Evolutionary conservation across 2,888 invertebrate genomes (phyloP).

Genomic region (Ectropis crepuscularia): DNA sequence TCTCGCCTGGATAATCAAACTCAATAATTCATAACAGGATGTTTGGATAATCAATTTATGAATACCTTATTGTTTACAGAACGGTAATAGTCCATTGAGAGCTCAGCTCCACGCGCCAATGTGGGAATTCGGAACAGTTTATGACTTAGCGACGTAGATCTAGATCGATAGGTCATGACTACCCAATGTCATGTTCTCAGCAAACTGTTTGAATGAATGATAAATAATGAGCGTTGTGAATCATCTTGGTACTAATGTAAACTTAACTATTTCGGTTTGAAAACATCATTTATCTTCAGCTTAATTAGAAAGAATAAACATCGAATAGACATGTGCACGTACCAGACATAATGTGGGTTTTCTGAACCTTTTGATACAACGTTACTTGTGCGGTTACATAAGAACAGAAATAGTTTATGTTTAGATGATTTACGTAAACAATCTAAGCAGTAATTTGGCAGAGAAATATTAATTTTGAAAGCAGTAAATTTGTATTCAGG

Average conservation of each 20-base stretch:
- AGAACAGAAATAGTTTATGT: conserved; percentile 12
- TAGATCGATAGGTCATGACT: neutral
- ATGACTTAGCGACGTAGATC: neutral
- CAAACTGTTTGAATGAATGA: neutral
- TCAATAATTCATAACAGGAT: conserved; percentile 67
- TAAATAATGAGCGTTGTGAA: conserved; percentile 11
- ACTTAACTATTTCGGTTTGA: conserved; percentile 14
- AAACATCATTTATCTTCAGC: conserved; percentile 14
- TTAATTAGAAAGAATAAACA: conserved; percentile 21
- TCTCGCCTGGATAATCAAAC: conserved; percentile 48
- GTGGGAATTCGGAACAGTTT: conserved; percentile 18
- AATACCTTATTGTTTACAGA: conserved; percentile 56
- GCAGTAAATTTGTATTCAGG: conserved; percentile 40
- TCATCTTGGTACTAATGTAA: conserved; percentile 10
- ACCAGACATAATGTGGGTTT: conserved; percentile 15
- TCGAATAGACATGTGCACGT: neutral
- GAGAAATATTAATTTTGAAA: conserved; percentile 38
- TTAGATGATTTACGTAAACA: conserved; percentile 17
- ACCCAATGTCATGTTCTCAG: too few species aligned
- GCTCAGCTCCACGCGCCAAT: conserved; percentile 20
- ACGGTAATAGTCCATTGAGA: conserved; percentile 35
- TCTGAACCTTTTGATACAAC: conserved; percentile 10
- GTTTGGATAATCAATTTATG: conserved; percentile 70
- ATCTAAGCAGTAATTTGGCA: conserved; percentile 39
- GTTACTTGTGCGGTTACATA: conserved; percentile 18